Evolutionary conservation across 2,888 invertebrate species (phyloP), one percentile per base, ranked within the genome.

Genomic region (Salpingus planirostris): DNA sequence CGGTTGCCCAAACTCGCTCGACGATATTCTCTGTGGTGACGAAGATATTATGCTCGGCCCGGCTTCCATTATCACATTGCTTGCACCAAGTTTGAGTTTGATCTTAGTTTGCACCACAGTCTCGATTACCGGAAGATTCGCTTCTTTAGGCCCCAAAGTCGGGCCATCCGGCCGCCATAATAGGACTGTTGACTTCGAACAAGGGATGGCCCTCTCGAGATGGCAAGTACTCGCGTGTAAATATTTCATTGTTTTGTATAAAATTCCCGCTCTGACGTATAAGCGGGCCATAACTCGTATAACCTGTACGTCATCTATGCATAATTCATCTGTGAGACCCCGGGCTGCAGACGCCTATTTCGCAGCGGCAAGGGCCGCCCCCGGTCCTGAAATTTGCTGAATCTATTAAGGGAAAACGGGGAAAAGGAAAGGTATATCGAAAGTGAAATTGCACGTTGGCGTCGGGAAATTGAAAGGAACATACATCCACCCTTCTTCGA

Each of bases 281-380:
- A 42, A 36, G 42, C 30, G 33, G 36, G 41, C 37, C 42, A 42
- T 47, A 45, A 47, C 43, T 47, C 43, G 38, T 43, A n/a, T n/a
- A 47, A 43, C 40, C 42, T 42, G 42, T 35, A 39, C 38, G 29
- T 39, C 35, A 35, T 21, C 31, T 31, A 40, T 40, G 41, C 44
- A 47, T 45, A 47, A 47, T 47, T 45, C 44, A 47, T 47, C 34
- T 29, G 41, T 40, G 45, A 43, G 45, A 47, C 42, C 33, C 39
- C 29, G 27, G 38, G 33, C 35, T 41, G 32, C 28, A 32, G 31
- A 30, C 31, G 33, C 28, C 33, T 33, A 38, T 37, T 37, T 29
- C 34, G 25, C 21, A 18, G 21, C 25, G 34, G 35, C 27, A 32
- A 32, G 15, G 29, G 40, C 36, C 36, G 40, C 42, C 31, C 38